Base-by-base conservation (phyloP, 35 echinoderm and acorn worm genomes). In the Patiria miniata region DNA sequence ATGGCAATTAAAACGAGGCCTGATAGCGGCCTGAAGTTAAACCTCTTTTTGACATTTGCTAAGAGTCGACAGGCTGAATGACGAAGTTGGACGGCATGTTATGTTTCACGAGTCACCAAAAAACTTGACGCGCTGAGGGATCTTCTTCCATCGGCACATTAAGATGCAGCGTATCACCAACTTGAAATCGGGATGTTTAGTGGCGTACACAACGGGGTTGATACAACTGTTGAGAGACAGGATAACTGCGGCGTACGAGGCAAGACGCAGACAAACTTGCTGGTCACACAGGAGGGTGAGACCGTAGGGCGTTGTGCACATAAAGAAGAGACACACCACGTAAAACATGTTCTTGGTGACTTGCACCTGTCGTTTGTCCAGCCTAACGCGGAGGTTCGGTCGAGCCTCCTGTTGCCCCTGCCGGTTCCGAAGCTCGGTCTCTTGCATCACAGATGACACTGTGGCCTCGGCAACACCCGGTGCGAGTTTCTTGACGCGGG, bases 301-400 rank as follows among this genome's bases (percentile, higher is more conserved):
- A 38, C 82, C 81, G 40, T 94, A 94, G 1, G 92, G 92, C 18
- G 92, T 94, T 23, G 84, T 42, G 55, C 92, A 94, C 39, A 94
- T 17, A 56, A 85, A 77, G 60, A 89, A 94, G 8, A 87, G 58
- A 54, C 87, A 89, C 0, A 94, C 92, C 0, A 94, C 87, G 37
- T 94, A 94, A 82, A 94, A 94, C 38, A 94, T 68, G 36, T 94
- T 94, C 47, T 94, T 94, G 15, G 92, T 94, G 19, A 94, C 86
- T 59, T 94, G 77, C 2, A 87, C 77, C 33, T 92, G 90, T n/a
- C 90, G n/a, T 36, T 34, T 53, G 44, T 58, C 57, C 18, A 84
- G 44, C 59, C 57, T 84, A 4, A 14, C 51, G 57, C 29, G 51
- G 10, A 84, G 82, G 10, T 65, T 53, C 12, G 33, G 30, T 18